Conservation (phyloP, 2,797 vertebrate genomes). For the Xenopus petersii region DNA sequence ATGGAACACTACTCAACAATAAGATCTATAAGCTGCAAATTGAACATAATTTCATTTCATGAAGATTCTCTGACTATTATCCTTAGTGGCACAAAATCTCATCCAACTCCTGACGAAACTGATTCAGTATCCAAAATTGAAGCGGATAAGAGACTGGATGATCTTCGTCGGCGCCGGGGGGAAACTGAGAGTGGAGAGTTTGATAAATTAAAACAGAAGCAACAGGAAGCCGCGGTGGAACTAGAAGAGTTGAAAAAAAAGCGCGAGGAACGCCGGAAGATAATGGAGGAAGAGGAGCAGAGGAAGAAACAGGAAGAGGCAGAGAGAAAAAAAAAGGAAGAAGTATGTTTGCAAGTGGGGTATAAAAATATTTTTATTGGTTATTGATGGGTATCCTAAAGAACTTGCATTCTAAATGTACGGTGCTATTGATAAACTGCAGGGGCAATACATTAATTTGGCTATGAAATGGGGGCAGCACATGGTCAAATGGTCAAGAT, state of each 20-base stretch:
- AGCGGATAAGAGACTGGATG: slow-evolving; percentile 84
- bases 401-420: too few species aligned
- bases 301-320: slow-evolving; percentile 85
- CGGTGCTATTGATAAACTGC: too few species aligned
- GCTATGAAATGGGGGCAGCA: too few species aligned
- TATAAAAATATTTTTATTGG: too few species aligned
- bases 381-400: too few species aligned
- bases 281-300: slow-evolving; percentile 91
- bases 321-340: slow-evolving; percentile 81
- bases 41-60: too few species aligned
- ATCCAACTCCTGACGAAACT: slow-evolving; percentile 59
- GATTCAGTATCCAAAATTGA: slow-evolving; percentile 70
- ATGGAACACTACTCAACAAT: too few species aligned
- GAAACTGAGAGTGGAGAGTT: slow-evolving; percentile 88
- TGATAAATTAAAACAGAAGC: slow-evolving; percentile 87
- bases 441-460: too few species aligned
- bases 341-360: slow-evolving; percentile 64
- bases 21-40: too few species aligned
- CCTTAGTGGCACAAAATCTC: slow-evolving; percentile 57
- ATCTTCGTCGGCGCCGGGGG: slow-evolving; percentile 82
- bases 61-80: neutral
- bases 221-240: slow-evolving; percentile 86
- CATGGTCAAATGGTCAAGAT: too few species aligned
- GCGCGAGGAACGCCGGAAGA: slow-evolving; percentile 87
- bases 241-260: slow-evolving; percentile 91